phyloP scores from a whole-genome alignment of 2,888 invertebrate genomes.

The Hydroisotoma schaefferi region DNA sequence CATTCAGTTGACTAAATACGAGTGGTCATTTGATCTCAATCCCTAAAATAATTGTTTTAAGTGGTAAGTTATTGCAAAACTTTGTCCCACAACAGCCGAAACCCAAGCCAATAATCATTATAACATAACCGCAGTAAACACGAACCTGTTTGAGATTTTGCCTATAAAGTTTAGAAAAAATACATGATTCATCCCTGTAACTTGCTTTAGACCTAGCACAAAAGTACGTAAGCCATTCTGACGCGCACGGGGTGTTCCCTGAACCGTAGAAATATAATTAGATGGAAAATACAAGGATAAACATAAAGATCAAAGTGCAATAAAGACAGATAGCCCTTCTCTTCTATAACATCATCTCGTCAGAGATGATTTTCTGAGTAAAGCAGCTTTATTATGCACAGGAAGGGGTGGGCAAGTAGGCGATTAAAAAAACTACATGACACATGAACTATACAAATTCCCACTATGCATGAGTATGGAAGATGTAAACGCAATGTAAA shows the following conservation, averaged over 20 bases:
- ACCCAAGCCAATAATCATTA: too few relatives aligned
- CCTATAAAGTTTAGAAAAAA: background rate
- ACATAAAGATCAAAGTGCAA: background rate
- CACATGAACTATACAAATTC: background rate
- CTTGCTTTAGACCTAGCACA: background rate
- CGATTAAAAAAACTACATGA: background rate
- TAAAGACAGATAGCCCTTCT: too few relatives aligned
- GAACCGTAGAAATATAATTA: background rate
- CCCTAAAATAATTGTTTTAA: too few relatives aligned
- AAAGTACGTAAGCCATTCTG: background rate
- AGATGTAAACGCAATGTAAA: too few relatives aligned
- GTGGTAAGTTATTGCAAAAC: too few relatives aligned
- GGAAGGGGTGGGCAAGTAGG: constrained; percentile 1
- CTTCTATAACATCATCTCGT: too few relatives aligned
- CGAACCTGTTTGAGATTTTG: background rate
- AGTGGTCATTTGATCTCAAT: too few relatives aligned
- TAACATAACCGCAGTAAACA: too few relatives aligned
- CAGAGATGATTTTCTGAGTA: too few relatives aligned
- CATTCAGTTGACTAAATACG: too few relatives aligned
- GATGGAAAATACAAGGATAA: background rate
- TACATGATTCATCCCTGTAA: background rate
- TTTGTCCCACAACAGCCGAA: too few relatives aligned
- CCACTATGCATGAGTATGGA: background rate
- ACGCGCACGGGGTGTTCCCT: background rate
- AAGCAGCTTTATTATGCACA: too few relatives aligned